Base-by-base conservation (phyloP, 2,113 vertebrate genomes). In the Rhea pennata region DNA sequence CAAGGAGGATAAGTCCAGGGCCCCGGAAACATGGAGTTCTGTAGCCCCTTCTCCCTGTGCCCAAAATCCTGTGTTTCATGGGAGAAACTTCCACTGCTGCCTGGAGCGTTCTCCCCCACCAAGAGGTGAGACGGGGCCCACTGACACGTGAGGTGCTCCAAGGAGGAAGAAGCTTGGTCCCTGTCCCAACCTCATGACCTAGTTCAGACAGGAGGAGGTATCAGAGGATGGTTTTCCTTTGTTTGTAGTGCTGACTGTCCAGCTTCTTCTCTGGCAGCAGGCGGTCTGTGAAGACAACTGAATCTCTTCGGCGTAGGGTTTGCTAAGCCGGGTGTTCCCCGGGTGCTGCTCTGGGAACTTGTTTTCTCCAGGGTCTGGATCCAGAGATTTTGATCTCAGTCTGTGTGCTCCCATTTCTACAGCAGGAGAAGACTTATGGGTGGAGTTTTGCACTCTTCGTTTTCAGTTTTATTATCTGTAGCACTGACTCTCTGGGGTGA, bases 141-240 rank as follows among this genome's bases (percentile, higher is more conserved):
- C n/a, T 79, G 76, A 71, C 16, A 2, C 29, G 19, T 2, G 2
- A 36, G 48, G 42, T 42, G 67, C 16, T 31, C 8, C 33, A 3
- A 29, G 31, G 21, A 54, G 70, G 19, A 64, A 39, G 36, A 50
- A 48, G 53, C 15, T 9, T 46, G 33, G 5, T 76, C 40, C 26
- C 39, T 42, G 21, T 42, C 8, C 3, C 40, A 50, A 0, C 15
- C 15, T 29, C 1, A 1, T n/a, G 58, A 7, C 31, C 31, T n/a
- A 11, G 10, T 44, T 42, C 1, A 5, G 51, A 24, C 58, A 58
- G 1, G 0, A 4, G 8, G 42, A 46, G 31, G 14, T 22, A 2
- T 12, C 23, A 7, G 61, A 24, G 33, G 31, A 4, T 12, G 13
- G 6, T 58, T 87, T 42, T 64, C 12, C 23, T 40, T 40, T 16